Conservation (phyloP, 2,113 vertebrate genomes). For the Perca schrenkii region DNA sequence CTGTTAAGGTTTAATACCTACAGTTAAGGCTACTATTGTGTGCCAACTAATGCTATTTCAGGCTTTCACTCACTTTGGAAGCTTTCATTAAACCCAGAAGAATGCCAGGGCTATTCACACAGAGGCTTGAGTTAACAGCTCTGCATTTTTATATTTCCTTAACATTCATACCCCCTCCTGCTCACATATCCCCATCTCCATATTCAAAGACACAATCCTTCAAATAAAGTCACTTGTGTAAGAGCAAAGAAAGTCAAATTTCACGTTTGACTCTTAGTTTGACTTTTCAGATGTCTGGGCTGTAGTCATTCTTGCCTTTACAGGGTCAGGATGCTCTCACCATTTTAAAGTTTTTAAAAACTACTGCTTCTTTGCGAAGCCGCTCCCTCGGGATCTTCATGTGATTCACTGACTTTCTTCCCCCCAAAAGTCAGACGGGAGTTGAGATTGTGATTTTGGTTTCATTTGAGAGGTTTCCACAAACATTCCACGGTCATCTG, state of each 20-base stretch:
- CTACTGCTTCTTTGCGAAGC: conserved; percentile 21
- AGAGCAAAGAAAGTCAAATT: conserved; percentile 63
- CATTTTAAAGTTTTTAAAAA: conserved; percentile 47
- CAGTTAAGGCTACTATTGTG: conserved; percentile 83
- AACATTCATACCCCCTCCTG: conserved; percentile 41
- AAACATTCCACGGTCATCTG: conserved; percentile 65
- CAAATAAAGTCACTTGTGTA: conserved; percentile 69
- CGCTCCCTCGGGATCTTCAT: conserved; percentile 28
- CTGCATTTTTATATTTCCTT: conserved; percentile 62
- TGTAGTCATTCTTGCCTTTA: conserved; percentile 25
- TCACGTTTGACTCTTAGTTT: conserved; percentile 39
- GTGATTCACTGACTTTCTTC: conserved; percentile 47
- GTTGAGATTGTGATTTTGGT: conserved; percentile 35
- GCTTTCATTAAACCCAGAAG: conserved; percentile 84
- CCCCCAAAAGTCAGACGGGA: conserved; percentile 29
- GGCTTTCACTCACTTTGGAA: conserved; percentile 76
- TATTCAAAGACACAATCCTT: conserved; percentile 67
- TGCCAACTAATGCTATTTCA: conserved; percentile 80
- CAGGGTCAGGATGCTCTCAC: conserved; percentile 57
- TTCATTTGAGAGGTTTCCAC: conserved; percentile 57
- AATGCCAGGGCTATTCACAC: conserved; percentile 80
- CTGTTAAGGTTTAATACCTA: conserved; percentile 84
- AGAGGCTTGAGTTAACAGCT: conserved; percentile 69
- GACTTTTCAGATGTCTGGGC: conserved; percentile 29
- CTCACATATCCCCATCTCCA: conserved; percentile 39